phyloP scores from a whole-genome alignment of 2,797 vertebrate species.

The Pelobates cultripes region DNA sequence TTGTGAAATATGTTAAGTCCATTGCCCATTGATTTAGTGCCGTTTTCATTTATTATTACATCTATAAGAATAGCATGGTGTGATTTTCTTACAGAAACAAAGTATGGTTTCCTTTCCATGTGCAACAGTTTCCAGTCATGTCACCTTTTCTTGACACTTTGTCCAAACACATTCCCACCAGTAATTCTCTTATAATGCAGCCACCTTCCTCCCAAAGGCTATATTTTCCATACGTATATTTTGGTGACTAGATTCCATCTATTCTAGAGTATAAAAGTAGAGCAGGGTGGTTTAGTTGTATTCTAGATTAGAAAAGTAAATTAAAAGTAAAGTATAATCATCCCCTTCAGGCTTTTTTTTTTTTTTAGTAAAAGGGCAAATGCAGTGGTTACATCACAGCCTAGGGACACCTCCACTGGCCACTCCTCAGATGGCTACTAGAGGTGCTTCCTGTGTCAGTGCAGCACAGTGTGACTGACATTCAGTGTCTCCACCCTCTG shows the following conservation, averaged over 20 bases:
- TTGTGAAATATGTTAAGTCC: background rate
- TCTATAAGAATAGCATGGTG: background rate
- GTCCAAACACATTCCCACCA: no score
- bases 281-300: background rate
- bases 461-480: no score
- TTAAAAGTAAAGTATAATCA: no score
- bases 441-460: no score
- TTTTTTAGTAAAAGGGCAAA: no score
- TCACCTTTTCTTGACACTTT: slow-evolving; percentile 6
- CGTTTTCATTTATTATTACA: background rate
- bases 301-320: background rate
- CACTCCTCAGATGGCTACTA: no score
- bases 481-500: no score
- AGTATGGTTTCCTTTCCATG: slow-evolving; percentile 39
- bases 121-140: background rate
- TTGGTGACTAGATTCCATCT: background rate
- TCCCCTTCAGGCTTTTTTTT: no score
- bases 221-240: background rate
- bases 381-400: no score
- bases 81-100: background rate
- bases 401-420: no score
- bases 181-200: background rate
- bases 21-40: background rate
- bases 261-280: background rate
- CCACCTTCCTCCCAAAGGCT: background rate